These are phyloP conservation scores for Monochamus saltuarius DNA, from an alignment of 1,140 invertebrate genomes.

Conservation along the genomic window DNA sequence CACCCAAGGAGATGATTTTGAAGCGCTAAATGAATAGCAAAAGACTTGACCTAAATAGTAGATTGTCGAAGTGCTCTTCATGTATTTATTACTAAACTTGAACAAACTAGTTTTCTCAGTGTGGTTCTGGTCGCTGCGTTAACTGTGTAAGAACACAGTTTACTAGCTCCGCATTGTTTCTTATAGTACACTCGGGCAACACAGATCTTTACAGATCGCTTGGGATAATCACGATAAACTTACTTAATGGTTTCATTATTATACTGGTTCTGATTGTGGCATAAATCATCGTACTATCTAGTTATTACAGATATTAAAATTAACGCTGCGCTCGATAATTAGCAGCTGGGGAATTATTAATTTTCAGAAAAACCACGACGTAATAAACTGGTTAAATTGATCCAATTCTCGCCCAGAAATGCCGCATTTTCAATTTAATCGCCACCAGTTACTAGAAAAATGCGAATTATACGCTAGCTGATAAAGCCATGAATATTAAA, in stretches of 20 bases:
- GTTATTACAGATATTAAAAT: constrained; percentile 34
- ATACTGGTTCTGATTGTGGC: constrained; percentile 34
- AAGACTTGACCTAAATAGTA: too few relatives aligned
- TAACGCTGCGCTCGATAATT: constrained; percentile 30
- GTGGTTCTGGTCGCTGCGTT: background rate
- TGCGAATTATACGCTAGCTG: too few relatives aligned
- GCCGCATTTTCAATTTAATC: too few relatives aligned
- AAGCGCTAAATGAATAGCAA: too few relatives aligned
- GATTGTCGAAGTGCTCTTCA: too few relatives aligned
- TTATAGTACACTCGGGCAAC: constrained; percentile 16
- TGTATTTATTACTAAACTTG: constrained; percentile 1
- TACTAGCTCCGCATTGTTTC: constrained; percentile 21
- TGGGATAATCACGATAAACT: constrained; percentile 31
- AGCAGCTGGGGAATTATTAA: constrained; percentile 21
- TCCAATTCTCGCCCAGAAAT: constrained; percentile 3
- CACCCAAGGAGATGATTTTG: too few relatives aligned
- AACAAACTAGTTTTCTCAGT: background rate
- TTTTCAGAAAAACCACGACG: constrained; percentile 13
- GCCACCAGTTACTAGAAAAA: too few relatives aligned
- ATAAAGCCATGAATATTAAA: too few relatives aligned
- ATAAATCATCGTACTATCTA: constrained; percentile 30
- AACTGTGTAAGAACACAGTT: constrained; percentile 4
- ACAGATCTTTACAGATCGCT: constrained; percentile 24
- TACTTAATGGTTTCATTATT: constrained; percentile 37
- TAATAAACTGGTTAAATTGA: constrained; percentile 9